Conservation (phyloP, 2,797 vertebrate species). For the Falco columbarius region DNA sequence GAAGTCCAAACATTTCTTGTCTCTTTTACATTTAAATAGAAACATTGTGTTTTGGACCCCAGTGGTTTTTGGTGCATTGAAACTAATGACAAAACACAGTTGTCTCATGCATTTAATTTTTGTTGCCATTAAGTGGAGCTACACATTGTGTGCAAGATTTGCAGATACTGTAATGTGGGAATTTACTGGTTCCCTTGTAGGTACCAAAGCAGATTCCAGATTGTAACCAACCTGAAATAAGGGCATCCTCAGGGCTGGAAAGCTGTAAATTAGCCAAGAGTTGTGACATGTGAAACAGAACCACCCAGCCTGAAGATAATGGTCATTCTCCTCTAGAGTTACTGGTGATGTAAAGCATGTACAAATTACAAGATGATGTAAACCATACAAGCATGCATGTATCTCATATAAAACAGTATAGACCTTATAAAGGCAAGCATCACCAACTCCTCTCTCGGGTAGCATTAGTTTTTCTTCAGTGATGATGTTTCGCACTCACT, state of each 20-base stretch:
- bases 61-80: not conserved
- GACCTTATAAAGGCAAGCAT: not conserved
- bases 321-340: not conserved
- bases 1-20: not conserved
- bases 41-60: not conserved
- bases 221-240: not conserved
- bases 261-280: not conserved
- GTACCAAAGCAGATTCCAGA: not conserved
- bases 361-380: no score
- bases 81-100: not conserved
- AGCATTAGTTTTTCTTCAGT: not conserved
- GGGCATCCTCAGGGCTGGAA: not conserved
- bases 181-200: not conserved
- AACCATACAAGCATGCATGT: no score
- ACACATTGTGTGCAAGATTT: not conserved
- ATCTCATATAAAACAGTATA: not conserved
- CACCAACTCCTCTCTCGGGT: not conserved
- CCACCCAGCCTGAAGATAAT: not conserved
- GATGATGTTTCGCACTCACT: not conserved
- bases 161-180: fast-evolving
- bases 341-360: no score
- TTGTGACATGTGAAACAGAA: not conserved
- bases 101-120: not conserved
- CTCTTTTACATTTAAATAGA: not conserved
- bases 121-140: fast-evolving